Evolutionary conservation across 2,797 vertebrate genomes (phyloP), one percentile per base, ranked within the genome.

Genomic region (Pseudomugil tenellus): DNA sequence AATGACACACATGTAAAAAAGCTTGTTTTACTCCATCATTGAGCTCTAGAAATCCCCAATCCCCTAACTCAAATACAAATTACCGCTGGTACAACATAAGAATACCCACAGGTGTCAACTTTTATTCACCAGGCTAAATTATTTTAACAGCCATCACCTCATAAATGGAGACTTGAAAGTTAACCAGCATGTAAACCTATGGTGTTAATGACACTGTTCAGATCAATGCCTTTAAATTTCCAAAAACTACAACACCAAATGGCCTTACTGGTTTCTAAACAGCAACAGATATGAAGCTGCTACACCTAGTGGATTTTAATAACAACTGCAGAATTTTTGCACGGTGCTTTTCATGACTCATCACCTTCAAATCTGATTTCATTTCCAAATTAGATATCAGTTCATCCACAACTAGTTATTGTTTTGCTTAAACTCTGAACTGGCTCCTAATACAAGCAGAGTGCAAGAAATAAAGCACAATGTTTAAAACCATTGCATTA

Each of bases 301-400:
- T 78, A 88, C 89, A 91, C 63, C 92, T 87, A 88, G 91, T 91
- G 92, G 90, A 64, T 17, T 26, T 28, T 21, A 10, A 11, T 48
- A 39, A 67, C 23, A 84, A 87, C 63, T 82, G 62, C 86, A 83
- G 13, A 23, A 28, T 8, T 11, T 31, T 21, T n/a, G 3, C n/a
- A 25, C 10, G 12, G 23, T 13, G 23, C n/a, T 51, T 25, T 25
- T 13, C 23, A 14, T 17, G 49, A 28, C 25, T 8, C 49, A 52
- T 26, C 11, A 2, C 23, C 26, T 52, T 52, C 3, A 17, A 28
- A 25, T 16, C 48, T 49, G 11, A 23, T 52, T n/a, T 29, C 13
- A 12, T 6, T 12, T 56, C 11, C 16, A 19, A 19, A 7, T 8
- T 41, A n/a, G 17, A 43, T 43, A 3, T 19, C n/a, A 43, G 17